These are phyloP conservation scores for Piscicola geometra DNA, from an alignment of 2,888 invertebrate species.

Conservation along the genomic window DNA sequence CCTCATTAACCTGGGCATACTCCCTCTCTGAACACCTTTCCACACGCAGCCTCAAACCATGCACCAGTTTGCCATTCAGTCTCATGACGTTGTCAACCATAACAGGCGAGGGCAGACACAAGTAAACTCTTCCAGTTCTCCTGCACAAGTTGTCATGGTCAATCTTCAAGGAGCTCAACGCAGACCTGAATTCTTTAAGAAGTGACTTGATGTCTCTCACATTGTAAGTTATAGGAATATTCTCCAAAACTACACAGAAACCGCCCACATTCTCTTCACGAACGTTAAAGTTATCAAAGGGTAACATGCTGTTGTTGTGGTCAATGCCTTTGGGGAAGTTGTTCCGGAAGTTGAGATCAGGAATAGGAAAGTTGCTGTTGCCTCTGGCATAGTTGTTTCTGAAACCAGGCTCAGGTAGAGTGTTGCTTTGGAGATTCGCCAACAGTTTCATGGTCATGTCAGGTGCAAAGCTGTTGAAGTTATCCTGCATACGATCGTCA, in stretches of 20 bases:
- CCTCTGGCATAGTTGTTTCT: no score
- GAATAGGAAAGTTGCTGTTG: no score
- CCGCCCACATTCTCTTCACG: background rate
- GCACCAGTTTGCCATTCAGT: constrained; percentile 64
- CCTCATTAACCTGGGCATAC: constrained; percentile 71
- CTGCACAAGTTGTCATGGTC: constrained; percentile 75
- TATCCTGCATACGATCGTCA: no score
- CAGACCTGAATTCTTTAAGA: constrained; percentile 71
- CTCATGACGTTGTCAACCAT: constrained; percentile 70
- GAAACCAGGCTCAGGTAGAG: no score
- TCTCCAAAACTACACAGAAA: constrained; percentile 64
- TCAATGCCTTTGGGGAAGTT: background rate
- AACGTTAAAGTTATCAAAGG: background rate
- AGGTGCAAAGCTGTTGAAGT: no score
- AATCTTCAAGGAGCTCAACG: constrained; percentile 78
- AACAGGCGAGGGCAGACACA: constrained; percentile 69
- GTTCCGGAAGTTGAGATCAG: background rate
- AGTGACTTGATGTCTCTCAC: constrained; percentile 77
- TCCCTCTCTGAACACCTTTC: constrained; percentile 67
- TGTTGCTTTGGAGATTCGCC: background rate
- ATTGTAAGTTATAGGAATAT: constrained; percentile 68
- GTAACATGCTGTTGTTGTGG: background rate
- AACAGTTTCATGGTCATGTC: no score
- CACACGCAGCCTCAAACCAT: constrained; percentile 67
- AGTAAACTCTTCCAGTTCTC: constrained; percentile 70